These are phyloP conservation scores for Heliothis subflexa DNA, from an alignment of 1,140 invertebrate species.

Conservation along the genomic window DNA sequence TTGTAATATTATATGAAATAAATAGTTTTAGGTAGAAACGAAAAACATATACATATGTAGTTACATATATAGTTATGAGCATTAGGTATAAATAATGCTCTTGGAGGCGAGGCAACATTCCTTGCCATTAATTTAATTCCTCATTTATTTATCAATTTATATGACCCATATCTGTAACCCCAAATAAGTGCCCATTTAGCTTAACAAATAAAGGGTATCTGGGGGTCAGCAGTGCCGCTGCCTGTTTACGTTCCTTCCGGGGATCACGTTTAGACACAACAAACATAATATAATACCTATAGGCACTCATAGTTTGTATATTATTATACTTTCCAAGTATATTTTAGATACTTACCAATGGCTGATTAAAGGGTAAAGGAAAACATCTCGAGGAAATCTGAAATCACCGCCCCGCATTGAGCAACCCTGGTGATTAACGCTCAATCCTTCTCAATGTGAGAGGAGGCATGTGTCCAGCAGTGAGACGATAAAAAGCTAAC, in stretches of 20 bases:
- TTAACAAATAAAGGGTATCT: constrained; percentile 42
- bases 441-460: too few species aligned
- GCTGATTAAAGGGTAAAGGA: too few species aligned
- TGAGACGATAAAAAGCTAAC: too few species aligned
- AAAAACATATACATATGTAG: too few species aligned
- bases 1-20: background rate
- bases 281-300: background rate
- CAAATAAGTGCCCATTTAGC: constrained; percentile 8
- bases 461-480: too few species aligned
- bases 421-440: too few species aligned
- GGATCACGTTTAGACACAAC: constrained; percentile 5
- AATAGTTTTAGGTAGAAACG: background rate
- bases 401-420: too few species aligned
- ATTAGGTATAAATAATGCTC: constrained; percentile 30
- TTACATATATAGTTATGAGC: background rate
- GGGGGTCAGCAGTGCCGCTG: constrained; percentile 30
- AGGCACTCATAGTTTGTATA: too few species aligned
- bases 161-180: constrained; percentile 39
- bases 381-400: too few species aligned
- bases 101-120: constrained; percentile 13
- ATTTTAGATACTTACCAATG: too few species aligned
- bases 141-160: constrained; percentile 45
- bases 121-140: constrained; percentile 16
- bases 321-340: too few species aligned
- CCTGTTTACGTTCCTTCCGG: background rate